Base-by-base conservation (phyloP, 2,113 vertebrate species). In the Cyanistes caeruleus region DNA sequence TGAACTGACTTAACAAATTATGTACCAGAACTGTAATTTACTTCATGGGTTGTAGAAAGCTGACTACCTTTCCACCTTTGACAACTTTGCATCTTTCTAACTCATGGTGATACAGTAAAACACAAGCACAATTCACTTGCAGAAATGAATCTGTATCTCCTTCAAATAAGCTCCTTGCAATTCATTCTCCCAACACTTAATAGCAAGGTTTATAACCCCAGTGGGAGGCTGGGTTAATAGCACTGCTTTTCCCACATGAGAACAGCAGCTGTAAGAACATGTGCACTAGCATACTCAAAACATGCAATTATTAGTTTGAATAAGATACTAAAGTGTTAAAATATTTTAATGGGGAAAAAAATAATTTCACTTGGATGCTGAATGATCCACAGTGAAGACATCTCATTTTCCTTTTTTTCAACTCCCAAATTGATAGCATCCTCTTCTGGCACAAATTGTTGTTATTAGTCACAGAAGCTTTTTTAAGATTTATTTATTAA, bases 381-480 rank as follows among this genome's bases (percentile, higher is more conserved):
- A 80, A 58, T 21, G 11, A 91, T 58, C 59, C n/a, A 83, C 56
- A 77, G 33, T 4, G 6, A 63, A 93, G 39, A 76, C 11, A 22
- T 4, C 1, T 19, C 35, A 35, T 65, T 60, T 73, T 22, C 12
- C 4, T 37, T 63, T 51, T 67, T 48, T 60, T 56, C 2, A 48
- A 37, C 35, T 64, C 55, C 23, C 33, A 91, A 90, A 88, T 41
- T 74, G 37, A 83, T 72, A 87, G 59, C 53, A 93, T 75, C 63
- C 37, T 65, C 37, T 83, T 87, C 59, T 92, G 90, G 91, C 75
- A 89, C n/a, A 79, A 62, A 51, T 14, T 77, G n/a, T 43, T 87
- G 59, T 37, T 95, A 70, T 80, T 76, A 93, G 89, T 86, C 82
- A 91, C n/a, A 68, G 46, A 76, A 70, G 41, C 74, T 84, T 84